Conservation (phyloP, 2,113 vertebrate genomes). For the Clupea harengus region DNA sequence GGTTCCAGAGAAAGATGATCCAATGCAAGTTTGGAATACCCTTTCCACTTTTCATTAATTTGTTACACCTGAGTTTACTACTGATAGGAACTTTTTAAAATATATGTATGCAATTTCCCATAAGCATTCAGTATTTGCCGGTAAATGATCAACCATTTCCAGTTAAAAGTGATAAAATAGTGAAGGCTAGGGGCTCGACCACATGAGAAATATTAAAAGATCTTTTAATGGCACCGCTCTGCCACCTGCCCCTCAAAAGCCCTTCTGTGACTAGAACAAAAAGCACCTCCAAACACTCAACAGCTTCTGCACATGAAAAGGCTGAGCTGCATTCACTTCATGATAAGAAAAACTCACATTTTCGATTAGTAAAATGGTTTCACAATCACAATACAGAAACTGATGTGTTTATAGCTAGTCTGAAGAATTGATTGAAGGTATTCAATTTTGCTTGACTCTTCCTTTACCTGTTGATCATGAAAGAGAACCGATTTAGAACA, state of each 20-base stretch:
- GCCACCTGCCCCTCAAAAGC: neutral
- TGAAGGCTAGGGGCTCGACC: neutral
- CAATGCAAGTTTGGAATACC: neutral
- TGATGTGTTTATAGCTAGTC: neutral
- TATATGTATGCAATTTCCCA: neutral
- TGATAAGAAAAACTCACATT: neutral
- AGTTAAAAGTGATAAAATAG: neutral
- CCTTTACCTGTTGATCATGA: neutral
- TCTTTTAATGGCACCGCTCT: neutral
- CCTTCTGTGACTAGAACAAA: neutral
- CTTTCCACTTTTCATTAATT: neutral
- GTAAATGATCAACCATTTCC: neutral
- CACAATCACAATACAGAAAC: neutral
- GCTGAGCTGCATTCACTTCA: neutral
- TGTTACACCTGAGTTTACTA: constrained; percentile 68
- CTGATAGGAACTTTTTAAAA: neutral
- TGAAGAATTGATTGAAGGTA: neutral
- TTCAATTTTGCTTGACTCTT: neutral
- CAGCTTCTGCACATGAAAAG: neutral
- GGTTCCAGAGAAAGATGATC: neutral
- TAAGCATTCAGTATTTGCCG: neutral
- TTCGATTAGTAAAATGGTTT: neutral
- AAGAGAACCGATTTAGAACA: neutral
- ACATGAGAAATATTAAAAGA: neutral
- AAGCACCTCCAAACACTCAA: neutral